These are phyloP conservation scores for Propithecus perrieri DNA, from an alignment of 2,797 vertebrate species.

Conservation along the genomic window DNA sequence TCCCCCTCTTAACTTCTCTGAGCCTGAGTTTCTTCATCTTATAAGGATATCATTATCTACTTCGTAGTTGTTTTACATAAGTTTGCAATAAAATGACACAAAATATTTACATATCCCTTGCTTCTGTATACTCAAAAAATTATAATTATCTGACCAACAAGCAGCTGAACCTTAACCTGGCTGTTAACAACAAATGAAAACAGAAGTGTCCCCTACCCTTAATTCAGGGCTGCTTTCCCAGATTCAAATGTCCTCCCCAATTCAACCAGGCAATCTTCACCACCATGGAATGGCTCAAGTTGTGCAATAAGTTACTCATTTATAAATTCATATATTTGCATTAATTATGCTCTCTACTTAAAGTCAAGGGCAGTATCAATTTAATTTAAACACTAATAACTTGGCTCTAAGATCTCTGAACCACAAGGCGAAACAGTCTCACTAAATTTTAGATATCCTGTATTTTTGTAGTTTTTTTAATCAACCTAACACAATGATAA, in stretches of 20 bases:
- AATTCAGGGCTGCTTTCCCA: neutral
- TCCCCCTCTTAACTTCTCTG: neutral
- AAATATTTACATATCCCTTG: neutral
- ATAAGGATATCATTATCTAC: neutral
- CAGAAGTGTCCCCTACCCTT: neutral
- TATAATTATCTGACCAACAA: neutral
- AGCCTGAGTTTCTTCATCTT: neutral
- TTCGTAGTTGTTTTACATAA: neutral
- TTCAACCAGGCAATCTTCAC: neutral
- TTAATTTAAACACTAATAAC: neutral
- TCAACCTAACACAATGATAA: neutral
- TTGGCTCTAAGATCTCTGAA: neutral
- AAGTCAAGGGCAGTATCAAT: neutral
- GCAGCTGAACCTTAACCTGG: neutral
- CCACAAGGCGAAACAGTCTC: neutral
- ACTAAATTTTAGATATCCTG: neutral
- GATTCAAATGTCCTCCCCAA: neutral
- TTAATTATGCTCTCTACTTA: neutral
- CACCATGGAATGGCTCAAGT: neutral
- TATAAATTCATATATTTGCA: neutral
- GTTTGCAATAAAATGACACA: neutral
- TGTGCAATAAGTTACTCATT: neutral
- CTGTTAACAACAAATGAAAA: constrained; percentile 7
- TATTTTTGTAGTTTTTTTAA: neutral
- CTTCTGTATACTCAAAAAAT: neutral